Base-by-base conservation (phyloP, 2,797 vertebrate genomes). In the Hyperoplus lanceolatus region DNA sequence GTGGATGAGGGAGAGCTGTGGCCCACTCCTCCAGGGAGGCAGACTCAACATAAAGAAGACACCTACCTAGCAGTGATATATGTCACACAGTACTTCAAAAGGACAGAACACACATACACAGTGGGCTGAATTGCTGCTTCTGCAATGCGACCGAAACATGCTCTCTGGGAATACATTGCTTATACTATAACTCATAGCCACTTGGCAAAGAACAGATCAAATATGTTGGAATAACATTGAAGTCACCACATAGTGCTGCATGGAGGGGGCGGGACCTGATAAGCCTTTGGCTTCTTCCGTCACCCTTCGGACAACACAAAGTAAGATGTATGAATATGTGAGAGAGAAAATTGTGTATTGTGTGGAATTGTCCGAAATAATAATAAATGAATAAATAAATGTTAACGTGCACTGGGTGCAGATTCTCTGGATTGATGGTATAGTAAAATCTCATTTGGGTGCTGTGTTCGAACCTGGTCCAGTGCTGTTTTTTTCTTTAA, bases 51-150 rank as follows among this genome's bases (percentile, higher is more conserved):
- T 76, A 83, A 84, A 81, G 67, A 65, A 83, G 51, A 79, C 74
- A 83, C 81, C 81, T 84, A 74, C 54, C 90, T 50, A 75, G 80
- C 76, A 65, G 77, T 63, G 78, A 67, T 79, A 80, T 89, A 93
- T 91, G 90, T 90, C 88, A 86, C 77, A 67, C 81, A 73, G 80
- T 78, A 72, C 87, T 87, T 92, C 87, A 92, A 29, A 82, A 91
- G 80, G 57, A 82, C 70, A 72, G 82, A 90, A 88, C 88, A 88
- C 88, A 90, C 89, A 84, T 54, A 79, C 77, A 77, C 81, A 41
- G 67, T 36, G 74, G 74, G 76, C 72, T 60, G 63, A 73, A 71
- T 39, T 66, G 57, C 46, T 71, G 80, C 68, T 66, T 53, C 70
- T 81, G 75, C 73, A 76, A 77, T 59, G 39, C 49, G 6, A 73